Percentiles rank a stretch among this genome's conserved stretches.
Conservation (phyloP, 2,797 vertebrate species). For the Anguilla obscura region DNA sequence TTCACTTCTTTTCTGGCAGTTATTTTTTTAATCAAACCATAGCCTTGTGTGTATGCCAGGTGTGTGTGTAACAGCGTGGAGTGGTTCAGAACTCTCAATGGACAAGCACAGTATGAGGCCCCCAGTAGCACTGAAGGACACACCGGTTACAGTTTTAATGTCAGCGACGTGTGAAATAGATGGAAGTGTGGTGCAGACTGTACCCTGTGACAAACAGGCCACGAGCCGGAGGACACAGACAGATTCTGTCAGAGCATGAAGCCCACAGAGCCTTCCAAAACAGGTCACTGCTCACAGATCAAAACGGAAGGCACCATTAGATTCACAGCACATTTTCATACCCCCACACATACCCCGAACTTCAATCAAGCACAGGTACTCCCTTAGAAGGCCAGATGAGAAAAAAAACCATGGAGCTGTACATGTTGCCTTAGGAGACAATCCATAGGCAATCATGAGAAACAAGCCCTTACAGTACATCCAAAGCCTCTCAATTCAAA, state of each 20-base stretch:
- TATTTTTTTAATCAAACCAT: constrained; percentile 14
- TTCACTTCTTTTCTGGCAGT: not conserved
- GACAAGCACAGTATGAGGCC: not conserved
- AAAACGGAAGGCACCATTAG: not conserved
- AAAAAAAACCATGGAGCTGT: not conserved
- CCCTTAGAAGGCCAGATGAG: not conserved
- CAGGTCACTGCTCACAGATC: not conserved
- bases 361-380: not conserved
- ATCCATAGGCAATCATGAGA: constrained; percentile 4
- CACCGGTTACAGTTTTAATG: not conserved
- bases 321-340: not conserved
- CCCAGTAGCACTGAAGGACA: not conserved
- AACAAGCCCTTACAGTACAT: not conserved
- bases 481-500: constrained; percentile 11
- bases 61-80: not conserved
- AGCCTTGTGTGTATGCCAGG: not conserved
- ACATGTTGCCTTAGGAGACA: not conserved
- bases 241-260: not conserved
- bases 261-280: not conserved
- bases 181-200: not conserved
- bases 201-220: constrained; percentile 1
- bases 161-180: not conserved
- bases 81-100: not conserved
- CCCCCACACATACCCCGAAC: not conserved
- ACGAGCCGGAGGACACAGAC: not conserved